Evolutionary conservation across 2,113 vertebrate genomes (phyloP), one percentile per base, ranked within the genome.

Genomic region (Osmerus mordax): DNA sequence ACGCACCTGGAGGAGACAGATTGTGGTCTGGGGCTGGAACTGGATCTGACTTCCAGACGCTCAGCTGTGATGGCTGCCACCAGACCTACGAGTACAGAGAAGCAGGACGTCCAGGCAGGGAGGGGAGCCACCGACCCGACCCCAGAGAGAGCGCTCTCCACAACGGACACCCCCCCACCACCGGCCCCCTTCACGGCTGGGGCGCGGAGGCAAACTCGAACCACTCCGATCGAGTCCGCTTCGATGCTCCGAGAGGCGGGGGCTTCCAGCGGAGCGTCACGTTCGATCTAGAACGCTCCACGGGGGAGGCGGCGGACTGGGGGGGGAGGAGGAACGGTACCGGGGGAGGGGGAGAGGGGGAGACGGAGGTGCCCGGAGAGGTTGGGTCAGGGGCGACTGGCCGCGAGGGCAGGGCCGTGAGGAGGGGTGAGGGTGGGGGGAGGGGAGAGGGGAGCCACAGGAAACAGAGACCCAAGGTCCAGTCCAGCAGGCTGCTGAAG

Each of bases 261-360:
- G 14, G 69, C 59, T 76, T 60, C 7, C 83, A 87, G 53, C 91
- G 86, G 52, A 85, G 11, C 9, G 90, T 93, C 15, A 90, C 80
- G 0, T 93, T 94, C 83, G 86, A 91, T 67, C 69, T 92, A 68
- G 78, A 85, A 61, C 75, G 84, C 60, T 66, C 78, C 2, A 68
- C 75, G 75, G 75, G 16, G 21, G 63, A 8, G 59, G 80, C 2
- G 54, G 16, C 54, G 15, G 54, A 70, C 21, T 16, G 55, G 4
- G 51, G 36, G 16, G 54, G 23, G 62, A 78, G 70, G 63, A 25
- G 66, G 75, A 51, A 77, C 14, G 56, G n/a, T 71, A 64, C 3
- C 41, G 69, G 32, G 53, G 56, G 28, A 56, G 72, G 32, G 69
- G 70, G 76, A 75, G 59, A 59, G 71, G 68, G 70, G 67, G 72